Base-by-base conservation (phyloP, 2,888 invertebrate species). In the Microctonus aethiopoides region DNA sequence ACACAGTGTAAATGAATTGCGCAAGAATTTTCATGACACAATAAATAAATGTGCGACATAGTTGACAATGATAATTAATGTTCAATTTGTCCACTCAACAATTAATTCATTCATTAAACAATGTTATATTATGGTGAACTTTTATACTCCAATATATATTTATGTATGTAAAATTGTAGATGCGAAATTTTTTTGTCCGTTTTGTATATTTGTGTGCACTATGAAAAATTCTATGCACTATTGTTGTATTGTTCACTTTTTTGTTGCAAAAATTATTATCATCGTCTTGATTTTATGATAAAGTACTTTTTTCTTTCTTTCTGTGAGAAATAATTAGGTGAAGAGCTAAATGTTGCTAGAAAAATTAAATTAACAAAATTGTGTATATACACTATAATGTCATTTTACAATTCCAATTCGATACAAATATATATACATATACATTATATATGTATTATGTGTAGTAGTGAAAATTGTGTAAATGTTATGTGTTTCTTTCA, bases 21-120 rank as follows among this genome's bases (percentile, higher is more conserved):
- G 70, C 74, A 72, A 74, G 72, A 72, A 59, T 66, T 24, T 51
- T 52, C 67, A 67, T 75, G 73, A 75, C 72, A 69, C 67, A 71
- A 71, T 64, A 66, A 61, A 52, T 65, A 65, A 70, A 70, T 39
- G 63, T 59, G 41, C 52, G 32, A 52, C 60, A 69, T 69, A 65
- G 61, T 6, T 29, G 9, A 24, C n/a, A 20, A n/a, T 39, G 24
- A 24, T 64, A 34, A 54, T 54, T 54, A 16, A 46, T 54, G 54
- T 24, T 10, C 16, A n/a, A n/a, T n/a, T n/a, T n/a, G n/a, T n/a
- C n/a, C n/a, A n/a, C n/a, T n/a, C n/a, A n/a, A n/a, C n/a, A n/a
- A n/a, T n/a, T n/a, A n/a, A n/a, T n/a, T n/a, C n/a, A n/a, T n/a
- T n/a, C n/a, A n/a, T n/a, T n/a, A n/a, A n/a, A n/a, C n/a, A n/a